Evolutionary conservation across 2,888 invertebrate species (phyloP), one percentile per base, ranked within the genome.

Genomic region (Oegoconia quadripuncta): DNA sequence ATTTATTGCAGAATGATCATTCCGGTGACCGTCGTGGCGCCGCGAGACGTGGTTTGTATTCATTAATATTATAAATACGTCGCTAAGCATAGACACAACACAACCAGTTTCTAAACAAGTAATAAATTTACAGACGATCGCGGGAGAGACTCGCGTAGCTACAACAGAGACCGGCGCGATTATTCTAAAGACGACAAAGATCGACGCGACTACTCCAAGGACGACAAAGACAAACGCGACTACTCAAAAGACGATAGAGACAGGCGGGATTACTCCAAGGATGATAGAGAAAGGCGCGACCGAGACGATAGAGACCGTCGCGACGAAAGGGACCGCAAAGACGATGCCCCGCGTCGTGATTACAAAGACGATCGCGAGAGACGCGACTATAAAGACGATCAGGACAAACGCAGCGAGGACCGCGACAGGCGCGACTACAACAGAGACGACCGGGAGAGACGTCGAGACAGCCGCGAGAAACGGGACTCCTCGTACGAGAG

Each of bases 1-100:
- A n/a, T 31, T 34, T 27, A 0, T 71, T 60, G 34, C 66, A 87
- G 86, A 78, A 70, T 52, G 87, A 86, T 61, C 74, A 83, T 65
- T 83, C 84, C 33, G 77, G 75, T 35, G 87, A 86, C 39, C 78
- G 84, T 47, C 81, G 84, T 42, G 67, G 64, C 16, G 77, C 72
- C 17, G 64, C 73, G 8, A 77, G 81, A 57, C 82, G 82, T 42
- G 87, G 86, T 87, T 57, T 63, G 74, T 62, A 43, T 38, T 4
- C 13, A n/a, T n/a, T n/a, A n/a, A n/a, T n/a, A n/a, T n/a, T n/a
- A n/a, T n/a, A n/a, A n/a, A n/a, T n/a, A n/a, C n/a, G n/a, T n/a
- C n/a, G n/a, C n/a, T n/a, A n/a, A n/a, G n/a, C n/a, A n/a, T n/a
- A n/a, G n/a, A n/a, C n/a, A n/a, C n/a, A n/a, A n/a, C n/a, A n/a